Conservation (phyloP, 92 coral and sea anemone genomes). For the Parazoanthus darwini region DNA sequence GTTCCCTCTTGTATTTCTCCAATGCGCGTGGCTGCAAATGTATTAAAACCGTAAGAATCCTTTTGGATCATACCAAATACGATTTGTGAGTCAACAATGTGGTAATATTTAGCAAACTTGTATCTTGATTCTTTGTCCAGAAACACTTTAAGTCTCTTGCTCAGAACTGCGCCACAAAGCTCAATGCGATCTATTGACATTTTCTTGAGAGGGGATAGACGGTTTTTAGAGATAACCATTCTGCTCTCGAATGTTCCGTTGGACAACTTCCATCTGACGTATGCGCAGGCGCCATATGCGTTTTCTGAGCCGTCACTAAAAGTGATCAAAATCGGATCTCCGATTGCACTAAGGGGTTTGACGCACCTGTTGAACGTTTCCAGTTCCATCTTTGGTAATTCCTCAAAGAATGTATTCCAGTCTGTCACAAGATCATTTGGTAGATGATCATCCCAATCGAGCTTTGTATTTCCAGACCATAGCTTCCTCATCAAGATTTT, state of each 20-base stretch:
- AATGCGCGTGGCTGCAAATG: no score
- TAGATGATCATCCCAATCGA: slow-evolving; percentile 53
- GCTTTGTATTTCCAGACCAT: slow-evolving; percentile 29
- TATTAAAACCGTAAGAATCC: no score
- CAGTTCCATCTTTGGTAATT: slow-evolving; percentile 49
- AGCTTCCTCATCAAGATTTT: slow-evolving; percentile 55
- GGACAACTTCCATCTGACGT: slow-evolving; percentile 55
- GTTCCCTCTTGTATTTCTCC: no score
- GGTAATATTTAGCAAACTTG: no score
- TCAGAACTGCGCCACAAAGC: no score
- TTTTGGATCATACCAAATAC: no score
- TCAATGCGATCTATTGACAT: slow-evolving; percentile 56
- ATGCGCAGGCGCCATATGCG: slow-evolving; percentile 68
- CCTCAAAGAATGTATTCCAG: slow-evolving; percentile 42
- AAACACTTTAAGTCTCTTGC: no score
- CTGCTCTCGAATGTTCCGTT: slow-evolving; percentile 31
- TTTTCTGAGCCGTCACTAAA: slow-evolving; percentile 57
- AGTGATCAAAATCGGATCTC: slow-evolving; percentile 33
- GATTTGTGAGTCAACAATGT: no score
- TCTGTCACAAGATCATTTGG: slow-evolving; percentile 21
- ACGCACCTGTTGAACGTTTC: slow-evolving; percentile 30
- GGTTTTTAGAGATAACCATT: slow-evolving; percentile 45
- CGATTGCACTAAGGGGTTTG: slow-evolving; percentile 32
- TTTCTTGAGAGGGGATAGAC: slow-evolving; percentile 56
- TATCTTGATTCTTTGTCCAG: no score